phyloP scores from a whole-genome alignment of 2,113 vertebrate genomes.

The Phodopus roborovskii region DNA sequence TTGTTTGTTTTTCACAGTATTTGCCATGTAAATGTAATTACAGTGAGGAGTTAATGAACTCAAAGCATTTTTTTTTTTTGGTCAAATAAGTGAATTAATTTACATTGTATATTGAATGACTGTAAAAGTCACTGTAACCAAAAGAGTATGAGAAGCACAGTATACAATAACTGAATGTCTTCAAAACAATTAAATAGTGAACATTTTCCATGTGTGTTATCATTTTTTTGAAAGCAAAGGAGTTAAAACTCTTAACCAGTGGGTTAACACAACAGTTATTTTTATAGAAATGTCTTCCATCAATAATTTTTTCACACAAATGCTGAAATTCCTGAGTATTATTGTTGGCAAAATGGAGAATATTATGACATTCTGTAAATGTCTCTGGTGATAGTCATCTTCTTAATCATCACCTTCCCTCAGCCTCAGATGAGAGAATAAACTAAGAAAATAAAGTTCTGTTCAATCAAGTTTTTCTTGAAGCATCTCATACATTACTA shows the following conservation, averaged over 20 bases:
- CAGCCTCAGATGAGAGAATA: background rate
- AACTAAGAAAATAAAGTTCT: background rate
- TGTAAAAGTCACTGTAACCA: background rate
- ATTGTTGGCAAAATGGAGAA: background rate
- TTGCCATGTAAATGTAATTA: background rate
- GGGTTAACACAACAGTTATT: background rate
- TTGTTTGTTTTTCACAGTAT: background rate
- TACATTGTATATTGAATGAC: background rate
- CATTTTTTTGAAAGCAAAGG: background rate
- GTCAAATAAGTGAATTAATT: background rate
- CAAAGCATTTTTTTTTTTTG: background rate
- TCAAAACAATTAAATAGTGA: background rate
- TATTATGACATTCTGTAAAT: background rate
- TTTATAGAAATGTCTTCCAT: background rate
- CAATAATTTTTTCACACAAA: background rate
- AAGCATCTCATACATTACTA: background rate
- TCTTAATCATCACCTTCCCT: background rate
- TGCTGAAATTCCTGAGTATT: background rate
- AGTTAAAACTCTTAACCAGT: background rate
- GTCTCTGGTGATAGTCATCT: background rate
- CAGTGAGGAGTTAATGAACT: background rate
- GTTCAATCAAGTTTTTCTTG: background rate
- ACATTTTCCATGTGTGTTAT: background rate
- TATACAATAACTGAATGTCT: background rate
- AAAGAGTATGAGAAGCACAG: background rate